Conservation (phyloP, 2,797 vertebrate genomes). For the Bradypodion pumilum region DNA sequence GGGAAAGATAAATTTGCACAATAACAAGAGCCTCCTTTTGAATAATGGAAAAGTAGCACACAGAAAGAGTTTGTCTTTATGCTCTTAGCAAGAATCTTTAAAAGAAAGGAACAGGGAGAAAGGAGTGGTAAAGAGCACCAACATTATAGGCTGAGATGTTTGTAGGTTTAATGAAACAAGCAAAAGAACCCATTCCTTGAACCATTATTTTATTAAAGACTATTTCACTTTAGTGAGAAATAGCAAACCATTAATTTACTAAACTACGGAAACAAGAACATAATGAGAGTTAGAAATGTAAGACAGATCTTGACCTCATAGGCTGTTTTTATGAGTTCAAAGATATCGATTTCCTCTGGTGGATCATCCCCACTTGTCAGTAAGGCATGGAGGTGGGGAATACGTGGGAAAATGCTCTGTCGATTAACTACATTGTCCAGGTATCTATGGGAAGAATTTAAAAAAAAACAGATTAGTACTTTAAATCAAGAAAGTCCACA, state of each 20-base stretch:
- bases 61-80: not conserved
- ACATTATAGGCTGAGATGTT: not conserved
- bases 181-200: constrained; percentile 7
- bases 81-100: constrained; percentile 34
- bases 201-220: not conserved
- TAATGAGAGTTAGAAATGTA: constrained; percentile 12
- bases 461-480: constrained; percentile 28
- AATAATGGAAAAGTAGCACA: not conserved
- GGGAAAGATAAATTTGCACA: not conserved
- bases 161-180: not conserved
- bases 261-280: constrained; percentile 19
- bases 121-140: not conserved
- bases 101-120: not conserved
- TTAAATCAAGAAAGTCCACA: constrained; percentile 7
- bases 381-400: constrained; percentile 90
- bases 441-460: constrained; percentile 77
- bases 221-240: not conserved
- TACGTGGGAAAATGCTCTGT: constrained; percentile 86
- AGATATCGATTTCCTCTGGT: constrained; percentile 87
- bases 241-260: not conserved
- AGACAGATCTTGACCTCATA: constrained; percentile 84
- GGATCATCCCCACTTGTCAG: constrained; percentile 89
- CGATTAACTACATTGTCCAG: constrained; percentile 94
- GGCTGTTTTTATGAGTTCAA: constrained; percentile 90
- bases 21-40: not conserved